These are phyloP conservation scores for Probosciger aterrimus DNA, from an alignment of 2,113 vertebrate genomes.

Conservation along the genomic window DNA sequence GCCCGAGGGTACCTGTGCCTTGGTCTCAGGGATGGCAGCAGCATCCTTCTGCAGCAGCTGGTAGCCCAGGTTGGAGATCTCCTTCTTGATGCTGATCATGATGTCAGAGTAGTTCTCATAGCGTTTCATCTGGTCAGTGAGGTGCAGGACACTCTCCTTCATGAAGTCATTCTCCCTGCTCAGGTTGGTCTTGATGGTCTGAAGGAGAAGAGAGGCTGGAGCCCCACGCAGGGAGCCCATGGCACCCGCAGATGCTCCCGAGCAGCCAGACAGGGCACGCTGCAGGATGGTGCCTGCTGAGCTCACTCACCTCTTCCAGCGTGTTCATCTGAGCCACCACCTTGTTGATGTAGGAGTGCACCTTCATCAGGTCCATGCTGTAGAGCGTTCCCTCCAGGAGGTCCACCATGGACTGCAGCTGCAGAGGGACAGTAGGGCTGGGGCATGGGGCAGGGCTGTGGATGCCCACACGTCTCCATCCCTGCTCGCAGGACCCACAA, in stretches of 20 bases:
- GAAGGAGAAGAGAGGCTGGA: neutral
- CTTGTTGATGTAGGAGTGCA: constrained; percentile 92
- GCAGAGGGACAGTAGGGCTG: neutral
- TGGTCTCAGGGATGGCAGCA: constrained; percentile 56
- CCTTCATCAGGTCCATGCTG: constrained; percentile 96
- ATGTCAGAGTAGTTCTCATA: constrained; percentile 95
- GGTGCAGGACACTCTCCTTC: constrained; percentile 85
- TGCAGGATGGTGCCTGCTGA: accelerated
- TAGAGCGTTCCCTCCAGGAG: constrained; percentile 92
- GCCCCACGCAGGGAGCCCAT: neutral
- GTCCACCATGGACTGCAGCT: constrained; percentile 96
- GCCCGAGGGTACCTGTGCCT: constrained; percentile 78
- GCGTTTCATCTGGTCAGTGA: constrained; percentile 86
- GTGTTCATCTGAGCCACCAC: constrained; percentile 93
- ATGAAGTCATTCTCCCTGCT: constrained; percentile 92
- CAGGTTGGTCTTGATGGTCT: constrained; percentile 94
- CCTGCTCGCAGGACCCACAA: neutral
- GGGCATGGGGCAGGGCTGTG: neutral
- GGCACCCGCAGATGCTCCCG: accelerated
- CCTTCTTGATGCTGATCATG: constrained; percentile 95
- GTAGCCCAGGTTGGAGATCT: constrained; percentile 89
- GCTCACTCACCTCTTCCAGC: constrained; percentile 86
- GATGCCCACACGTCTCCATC: neutral
- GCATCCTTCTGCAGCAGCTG: constrained; percentile 93
- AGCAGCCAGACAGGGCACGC: neutral